Evolutionary conservation across 1,140 invertebrate genomes (phyloP), one percentile per base, ranked within the genome.

Genomic region (Stegodyphus mimosarum): DNA sequence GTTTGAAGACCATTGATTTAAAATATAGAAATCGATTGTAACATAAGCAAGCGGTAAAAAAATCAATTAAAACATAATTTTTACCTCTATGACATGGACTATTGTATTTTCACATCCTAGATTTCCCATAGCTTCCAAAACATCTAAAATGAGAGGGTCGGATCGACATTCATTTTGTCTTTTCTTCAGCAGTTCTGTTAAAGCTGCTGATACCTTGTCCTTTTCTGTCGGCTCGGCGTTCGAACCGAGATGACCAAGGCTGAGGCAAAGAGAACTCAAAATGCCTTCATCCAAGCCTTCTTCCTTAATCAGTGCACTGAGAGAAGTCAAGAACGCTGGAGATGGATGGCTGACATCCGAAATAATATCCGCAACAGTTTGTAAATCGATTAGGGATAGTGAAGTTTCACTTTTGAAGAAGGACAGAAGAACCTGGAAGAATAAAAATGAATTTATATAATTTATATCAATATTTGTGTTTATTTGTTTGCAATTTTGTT

Each of bases 51-150:
- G 33, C 33, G 33, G 33, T 33, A 33, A 33, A 33, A 33, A 33
- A 33, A 33, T 33, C 33, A 33, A 33, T 33, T 33, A 33, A 33
- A 33, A 75, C 10, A n/a, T 17, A 15, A 18, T 13, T 15, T 49
- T 74, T 18, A 83, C 73, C 53, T 79, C 66, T 50, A 81, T 17
- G 15, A 76, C 50, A 15, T 51, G 33, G 2, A 13, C 6, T 5
- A 51, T 52, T n/a, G 63, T 64, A 2, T 9, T 11, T 9, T 76
- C 64, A 13, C 64, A 55, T 64, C 63, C 77, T 6, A 87, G 77
- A 55, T 87, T 87, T 48, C 87, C 84, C 9, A 79, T 55, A 7
- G 84, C 87, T 78, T 87, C 87, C 9, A 87, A 53, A 48, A 87
- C 6, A 50, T 87, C 84, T 2, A 86, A 18, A 6, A 79, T 2